phyloP scores from a whole-genome alignment of 2,888 invertebrate species.

The Aleiodes testaceus region DNA sequence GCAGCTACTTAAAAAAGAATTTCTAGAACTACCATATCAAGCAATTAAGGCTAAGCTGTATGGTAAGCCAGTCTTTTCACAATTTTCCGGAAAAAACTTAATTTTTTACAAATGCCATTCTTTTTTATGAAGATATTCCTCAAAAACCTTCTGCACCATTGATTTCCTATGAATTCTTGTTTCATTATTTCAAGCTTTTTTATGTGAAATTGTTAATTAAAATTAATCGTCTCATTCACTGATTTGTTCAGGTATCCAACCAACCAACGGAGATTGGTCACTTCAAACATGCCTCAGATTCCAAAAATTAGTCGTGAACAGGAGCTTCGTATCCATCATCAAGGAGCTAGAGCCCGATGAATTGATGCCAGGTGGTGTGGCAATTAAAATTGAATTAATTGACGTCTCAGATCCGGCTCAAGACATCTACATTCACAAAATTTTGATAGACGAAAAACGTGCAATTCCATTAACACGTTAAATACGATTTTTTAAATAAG shows the following conservation, averaged over 20 bases:
- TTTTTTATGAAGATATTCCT: neutral
- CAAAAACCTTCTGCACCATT: neutral
- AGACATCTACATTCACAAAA: slow-evolving; percentile 80
- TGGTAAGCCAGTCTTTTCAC: slow-evolving; percentile 71
- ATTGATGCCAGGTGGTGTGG: slow-evolving; percentile 77
- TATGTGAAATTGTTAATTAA: neutral
- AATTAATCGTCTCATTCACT: neutral
- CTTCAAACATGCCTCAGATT: slow-evolving; percentile 84
- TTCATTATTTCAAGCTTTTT: neutral
- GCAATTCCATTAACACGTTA: slow-evolving; percentile 66
- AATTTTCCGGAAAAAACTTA: neutral
- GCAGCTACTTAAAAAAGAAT: slow-evolving; percentile 75
- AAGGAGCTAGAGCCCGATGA: slow-evolving; percentile 78
- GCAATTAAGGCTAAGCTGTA: slow-evolving; percentile 79
- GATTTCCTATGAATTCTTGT: neutral
- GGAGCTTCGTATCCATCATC: slow-evolving; percentile 81
- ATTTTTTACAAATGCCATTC: neutral
- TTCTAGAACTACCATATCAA: slow-evolving; percentile 78
- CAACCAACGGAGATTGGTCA: slow-evolving; percentile 80
- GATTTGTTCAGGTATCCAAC: slow-evolving; percentile 73
- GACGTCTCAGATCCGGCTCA: slow-evolving; percentile 79
- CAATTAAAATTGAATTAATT: slow-evolving; percentile 81
- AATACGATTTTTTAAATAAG: neutral
- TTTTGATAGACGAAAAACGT: slow-evolving; percentile 79
- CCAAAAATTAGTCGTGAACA: slow-evolving; percentile 81